phyloP scores from a whole-genome alignment of 2,888 invertebrate species.

The Aromia moschata region DNA sequence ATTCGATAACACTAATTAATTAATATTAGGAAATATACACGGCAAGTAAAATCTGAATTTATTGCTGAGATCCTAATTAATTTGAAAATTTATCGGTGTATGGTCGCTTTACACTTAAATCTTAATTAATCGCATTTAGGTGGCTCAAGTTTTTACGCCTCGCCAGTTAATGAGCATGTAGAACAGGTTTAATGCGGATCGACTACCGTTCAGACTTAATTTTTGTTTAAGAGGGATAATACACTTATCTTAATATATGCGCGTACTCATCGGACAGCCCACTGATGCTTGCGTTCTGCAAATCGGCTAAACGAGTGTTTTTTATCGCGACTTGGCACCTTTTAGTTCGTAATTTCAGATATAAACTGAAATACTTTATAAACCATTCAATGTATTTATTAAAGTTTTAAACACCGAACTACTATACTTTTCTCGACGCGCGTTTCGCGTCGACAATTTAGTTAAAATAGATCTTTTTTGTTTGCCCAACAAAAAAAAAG shows the following conservation, averaged over 20 bases:
- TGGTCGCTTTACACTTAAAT: constrained; percentile 37
- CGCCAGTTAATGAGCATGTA: constrained; percentile 31
- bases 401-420: no score
- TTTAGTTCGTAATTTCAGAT: background rate
- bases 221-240: constrained; percentile 1
- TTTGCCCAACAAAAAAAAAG: no score
- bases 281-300: background rate
- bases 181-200: constrained; percentile 28
- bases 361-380: no score
- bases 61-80: constrained; percentile 36
- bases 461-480: no score
- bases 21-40: constrained; percentile 38
- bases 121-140: constrained; percentile 41
- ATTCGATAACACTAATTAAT: constrained; percentile 29
- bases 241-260: constrained; percentile 9
- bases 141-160: constrained; percentile 32
- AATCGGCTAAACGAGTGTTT: background rate
- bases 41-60: constrained; percentile 37
- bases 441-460: no score
- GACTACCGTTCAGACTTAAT: constrained; percentile 4
- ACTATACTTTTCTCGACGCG: no score
- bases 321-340: constrained; percentile 1
- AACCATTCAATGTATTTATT: no score
- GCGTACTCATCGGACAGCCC: background rate
- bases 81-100: constrained; percentile 42